phyloP scores from a whole-genome alignment of 2,888 invertebrate species.

The Thera britannica region DNA sequence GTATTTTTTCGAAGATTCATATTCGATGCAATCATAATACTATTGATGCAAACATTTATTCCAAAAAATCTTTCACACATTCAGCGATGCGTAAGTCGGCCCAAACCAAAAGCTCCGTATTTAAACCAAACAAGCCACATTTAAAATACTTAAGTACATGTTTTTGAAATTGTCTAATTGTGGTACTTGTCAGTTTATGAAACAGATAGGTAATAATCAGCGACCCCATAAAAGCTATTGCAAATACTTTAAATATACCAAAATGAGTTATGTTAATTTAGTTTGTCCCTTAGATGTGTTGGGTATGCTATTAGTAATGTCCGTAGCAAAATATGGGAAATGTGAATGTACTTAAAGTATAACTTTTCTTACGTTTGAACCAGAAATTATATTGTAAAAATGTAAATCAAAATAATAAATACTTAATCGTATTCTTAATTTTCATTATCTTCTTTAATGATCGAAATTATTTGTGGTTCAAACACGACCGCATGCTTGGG shows the following conservation, averaged over 20 bases:
- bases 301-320: not conserved
- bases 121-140: no score
- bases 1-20: not conserved
- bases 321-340: constrained; percentile 27
- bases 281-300: not conserved
- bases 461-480: constrained; percentile 63
- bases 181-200: no score
- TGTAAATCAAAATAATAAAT: constrained; percentile 3
- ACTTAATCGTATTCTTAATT: not conserved
- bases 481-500: constrained; percentile 78
- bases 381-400: constrained; percentile 44
- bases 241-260: no score
- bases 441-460: not conserved
- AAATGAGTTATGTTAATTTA: not conserved
- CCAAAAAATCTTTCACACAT: not conserved
- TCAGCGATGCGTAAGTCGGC: no score
- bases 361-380: constrained; percentile 65
- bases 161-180: no score
- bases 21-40: not conserved
- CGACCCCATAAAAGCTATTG: no score
- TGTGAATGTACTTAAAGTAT: constrained; percentile 59
- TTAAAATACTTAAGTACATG: no score
- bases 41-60: not conserved
- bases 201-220: no score
- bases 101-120: no score